Evolutionary conservation across 2,888 invertebrate genomes (phyloP).

Genomic region (Incurvaria masculella): DNA sequence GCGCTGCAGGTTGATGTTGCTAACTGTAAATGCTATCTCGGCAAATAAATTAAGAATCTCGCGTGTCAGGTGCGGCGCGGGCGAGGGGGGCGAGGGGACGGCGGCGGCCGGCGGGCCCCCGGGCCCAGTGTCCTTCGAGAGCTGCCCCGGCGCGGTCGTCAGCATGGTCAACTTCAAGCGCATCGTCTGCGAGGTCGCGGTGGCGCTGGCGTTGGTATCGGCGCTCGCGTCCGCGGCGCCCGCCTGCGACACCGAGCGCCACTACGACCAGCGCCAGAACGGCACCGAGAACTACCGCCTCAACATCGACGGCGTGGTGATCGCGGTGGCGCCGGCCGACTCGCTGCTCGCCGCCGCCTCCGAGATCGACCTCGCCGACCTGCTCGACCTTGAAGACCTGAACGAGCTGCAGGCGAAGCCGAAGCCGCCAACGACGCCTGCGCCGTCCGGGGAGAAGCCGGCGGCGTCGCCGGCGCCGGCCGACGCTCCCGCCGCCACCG

Average conservation of each 20-base stretch:
- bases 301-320: conserved; percentile 65
- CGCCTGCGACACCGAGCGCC: conserved; percentile 31
- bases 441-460: conserved; percentile 15
- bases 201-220: conserved; percentile 22
- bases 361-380: conserved; percentile 37
- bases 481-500: conserved; percentile 12
- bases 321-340: conserved; percentile 63
- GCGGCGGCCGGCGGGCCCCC: conserved; percentile 33
- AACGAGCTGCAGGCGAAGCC: conserved; percentile 23
- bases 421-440: conserved; percentile 19
- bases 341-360: conserved; percentile 55
- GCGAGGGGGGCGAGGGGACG: conserved; percentile 1
- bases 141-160: neutral
- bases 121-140: conserved; percentile 18
- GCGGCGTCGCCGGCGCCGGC: conserved; percentile 7
- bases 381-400: conserved; percentile 33
- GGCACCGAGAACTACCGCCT: conserved; percentile 72
- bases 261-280: conserved; percentile 72
- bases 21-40: conserved; percentile 35
- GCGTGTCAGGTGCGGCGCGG: conserved; percentile 17
- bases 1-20: conserved; percentile 27
- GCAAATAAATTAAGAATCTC: conserved; percentile 55
- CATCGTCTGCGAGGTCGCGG: conserved; percentile 36
- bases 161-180: conserved; percentile 51
- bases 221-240: conserved; percentile 25